A percentile compares a stretch with the other conserved stretches of the same genome.
Evolutionary conservation across 2,113 vertebrate genomes (phyloP).

Genomic region (Clarias batrachus): DNA sequence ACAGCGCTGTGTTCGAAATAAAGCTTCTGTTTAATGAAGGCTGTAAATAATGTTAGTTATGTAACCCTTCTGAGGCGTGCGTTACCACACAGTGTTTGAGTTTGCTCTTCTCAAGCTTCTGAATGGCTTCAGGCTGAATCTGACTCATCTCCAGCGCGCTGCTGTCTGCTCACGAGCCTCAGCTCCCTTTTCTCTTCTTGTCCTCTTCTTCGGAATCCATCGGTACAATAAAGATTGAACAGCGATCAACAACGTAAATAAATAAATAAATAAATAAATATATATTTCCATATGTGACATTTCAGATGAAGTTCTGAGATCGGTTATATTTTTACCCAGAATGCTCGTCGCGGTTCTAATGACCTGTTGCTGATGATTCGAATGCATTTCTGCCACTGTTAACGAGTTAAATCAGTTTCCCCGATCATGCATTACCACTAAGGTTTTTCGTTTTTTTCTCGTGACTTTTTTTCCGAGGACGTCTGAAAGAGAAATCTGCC

Average conservation of each 20-base stretch:
- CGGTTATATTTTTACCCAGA: not conserved
- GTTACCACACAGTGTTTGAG: constrained; percentile 34
- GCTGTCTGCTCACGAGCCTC: constrained; percentile 1
- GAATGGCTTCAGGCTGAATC: not conserved
- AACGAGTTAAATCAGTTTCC: not conserved
- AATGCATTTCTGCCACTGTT: not conserved
- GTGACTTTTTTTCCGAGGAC: not conserved
- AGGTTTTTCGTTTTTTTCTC: constrained; percentile 14
- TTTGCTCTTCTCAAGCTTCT: constrained; percentile 30
- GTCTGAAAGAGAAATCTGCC: not conserved
- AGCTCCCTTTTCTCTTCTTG: constrained; percentile 5
- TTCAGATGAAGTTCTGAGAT: constrained; percentile 16
- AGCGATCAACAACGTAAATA: not conserved
- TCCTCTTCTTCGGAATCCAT: constrained; percentile 15
- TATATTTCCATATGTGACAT: not conserved
- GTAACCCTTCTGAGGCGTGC: not conserved
- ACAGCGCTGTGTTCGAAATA: not conserved
- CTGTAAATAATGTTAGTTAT: not conserved
- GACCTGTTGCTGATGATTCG: constrained; percentile 14
- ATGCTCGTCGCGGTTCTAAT: constrained; percentile 26
- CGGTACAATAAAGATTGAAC: constrained; percentile 37
- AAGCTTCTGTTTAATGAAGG: not conserved
- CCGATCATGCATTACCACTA: not conserved
- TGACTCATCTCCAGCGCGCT: not conserved
- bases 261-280: not conserved